Conservation (phyloP, 2,888 invertebrate genomes). For the Odontocolon sp. region DNA sequence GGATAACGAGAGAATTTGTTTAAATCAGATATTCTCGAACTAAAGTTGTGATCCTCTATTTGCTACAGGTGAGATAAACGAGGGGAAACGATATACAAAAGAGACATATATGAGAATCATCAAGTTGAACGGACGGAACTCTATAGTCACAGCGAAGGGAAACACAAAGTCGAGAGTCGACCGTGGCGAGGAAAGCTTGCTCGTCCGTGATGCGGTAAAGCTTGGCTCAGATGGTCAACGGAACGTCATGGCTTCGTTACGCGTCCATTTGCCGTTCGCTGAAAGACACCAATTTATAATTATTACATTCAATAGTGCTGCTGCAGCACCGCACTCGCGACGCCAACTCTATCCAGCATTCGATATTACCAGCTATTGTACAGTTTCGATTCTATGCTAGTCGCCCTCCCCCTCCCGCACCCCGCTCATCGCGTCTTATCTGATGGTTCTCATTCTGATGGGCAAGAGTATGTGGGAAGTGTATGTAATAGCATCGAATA, state of each 20-base stretch:
- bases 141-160: conserved; percentile 31
- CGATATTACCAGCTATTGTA: conserved; percentile 77
- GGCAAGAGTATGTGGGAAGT: too few species aligned
- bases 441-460: neutral
- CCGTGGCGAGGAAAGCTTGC: conserved; percentile 82
- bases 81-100: too few species aligned
- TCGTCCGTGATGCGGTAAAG: neutral
- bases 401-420: conserved; percentile 39
- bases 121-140: neutral
- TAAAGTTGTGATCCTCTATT: too few species aligned
- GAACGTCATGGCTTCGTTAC: conserved; percentile 73
- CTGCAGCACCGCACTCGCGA: conserved; percentile 60
- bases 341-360: conserved; percentile 70
- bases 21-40: too few species aligned
- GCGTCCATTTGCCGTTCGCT: conserved; percentile 73
- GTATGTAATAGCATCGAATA: too few species aligned
- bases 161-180: conserved; percentile 67
- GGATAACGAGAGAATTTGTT: too few species aligned
- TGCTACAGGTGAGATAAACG: too few species aligned
- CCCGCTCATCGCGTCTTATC: neutral
- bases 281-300: conserved; percentile 78
- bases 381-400: conserved; percentile 71
- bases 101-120: too few species aligned
- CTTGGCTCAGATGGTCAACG: neutral
- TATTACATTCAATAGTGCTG: conserved; percentile 72